These are phyloP conservation scores for Alcedo quadribrachys DNA, from an alignment of 2,797 vertebrate genomes.

Conservation along the genomic window DNA sequence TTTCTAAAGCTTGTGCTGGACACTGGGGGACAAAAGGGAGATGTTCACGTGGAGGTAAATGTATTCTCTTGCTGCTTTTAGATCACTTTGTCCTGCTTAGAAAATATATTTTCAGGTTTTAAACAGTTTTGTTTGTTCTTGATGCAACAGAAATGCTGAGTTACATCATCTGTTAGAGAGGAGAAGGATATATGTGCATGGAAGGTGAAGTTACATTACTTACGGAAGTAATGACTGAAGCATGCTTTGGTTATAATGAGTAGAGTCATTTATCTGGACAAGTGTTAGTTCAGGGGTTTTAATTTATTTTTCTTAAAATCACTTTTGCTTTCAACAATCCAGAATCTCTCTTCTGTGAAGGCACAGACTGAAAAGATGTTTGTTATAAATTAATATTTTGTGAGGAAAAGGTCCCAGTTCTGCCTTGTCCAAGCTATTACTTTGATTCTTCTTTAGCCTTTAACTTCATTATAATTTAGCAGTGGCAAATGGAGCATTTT, in stretches of 20 bases:
- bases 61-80: background rate
- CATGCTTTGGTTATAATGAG: background rate
- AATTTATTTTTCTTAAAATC: background rate
- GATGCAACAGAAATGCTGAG: background rate
- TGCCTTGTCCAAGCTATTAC: background rate
- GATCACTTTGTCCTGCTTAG: background rate
- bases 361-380: background rate
- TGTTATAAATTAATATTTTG: background rate
- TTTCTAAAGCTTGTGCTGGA: background rate
- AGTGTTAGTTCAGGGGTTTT: background rate
- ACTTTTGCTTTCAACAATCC: background rate
- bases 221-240: background rate
- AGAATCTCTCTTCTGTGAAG: background rate
- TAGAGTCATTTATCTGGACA: background rate
- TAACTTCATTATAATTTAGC: background rate
- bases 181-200: background rate
- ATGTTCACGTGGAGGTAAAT: constrained; percentile 39
- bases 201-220: background rate
- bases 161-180: background rate
- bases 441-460: background rate
- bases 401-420: background rate
- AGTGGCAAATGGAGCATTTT: background rate
- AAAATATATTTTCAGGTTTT: background rate
- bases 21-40: background rate
- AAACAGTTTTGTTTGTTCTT: background rate